phyloP scores from a whole-genome alignment of 2,113 vertebrate genomes.

The Rhizomys pruinosus region DNA sequence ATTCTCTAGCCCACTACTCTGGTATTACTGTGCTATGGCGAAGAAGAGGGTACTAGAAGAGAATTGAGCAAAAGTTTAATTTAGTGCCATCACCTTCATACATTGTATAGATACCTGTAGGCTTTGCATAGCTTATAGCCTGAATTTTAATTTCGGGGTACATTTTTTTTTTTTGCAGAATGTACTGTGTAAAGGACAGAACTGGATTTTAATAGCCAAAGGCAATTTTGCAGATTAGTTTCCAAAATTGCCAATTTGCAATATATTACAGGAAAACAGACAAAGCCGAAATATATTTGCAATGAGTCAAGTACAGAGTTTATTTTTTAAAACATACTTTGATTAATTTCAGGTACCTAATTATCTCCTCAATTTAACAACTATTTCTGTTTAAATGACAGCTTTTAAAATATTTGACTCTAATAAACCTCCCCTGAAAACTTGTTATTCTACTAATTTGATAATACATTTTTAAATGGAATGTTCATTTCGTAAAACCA shows the following conservation, averaged over 20 bases:
- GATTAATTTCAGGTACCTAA: constrained; percentile 81
- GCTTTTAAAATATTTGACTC: constrained; percentile 80
- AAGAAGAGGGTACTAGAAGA: neutral
- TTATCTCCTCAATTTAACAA: constrained; percentile 77
- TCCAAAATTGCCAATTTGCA: constrained; percentile 40
- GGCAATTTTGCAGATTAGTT: constrained; percentile 21
- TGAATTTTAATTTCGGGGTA: neutral
- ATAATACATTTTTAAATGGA: constrained; percentile 64
- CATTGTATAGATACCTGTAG: neutral
- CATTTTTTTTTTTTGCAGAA: neutral
- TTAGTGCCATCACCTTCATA: neutral
- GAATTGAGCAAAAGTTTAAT: neutral
- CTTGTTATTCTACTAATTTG: constrained; percentile 77
- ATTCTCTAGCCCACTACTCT: neutral
- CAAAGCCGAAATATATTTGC: constrained; percentile 50
- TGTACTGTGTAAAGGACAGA: neutral
- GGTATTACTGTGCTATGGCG: too few relatives aligned
- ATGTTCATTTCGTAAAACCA: constrained; percentile 70
- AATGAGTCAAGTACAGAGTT: constrained; percentile 64
- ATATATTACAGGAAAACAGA: constrained; percentile 33
- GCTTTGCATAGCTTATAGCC: neutral
- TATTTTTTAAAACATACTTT: constrained; percentile 77
- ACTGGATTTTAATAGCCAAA: neutral
- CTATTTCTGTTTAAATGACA: constrained; percentile 78
- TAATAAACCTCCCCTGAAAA: constrained; percentile 77